Conservation (phyloP, 1,140 invertebrate genomes). For the Ericerus pela region DNA sequence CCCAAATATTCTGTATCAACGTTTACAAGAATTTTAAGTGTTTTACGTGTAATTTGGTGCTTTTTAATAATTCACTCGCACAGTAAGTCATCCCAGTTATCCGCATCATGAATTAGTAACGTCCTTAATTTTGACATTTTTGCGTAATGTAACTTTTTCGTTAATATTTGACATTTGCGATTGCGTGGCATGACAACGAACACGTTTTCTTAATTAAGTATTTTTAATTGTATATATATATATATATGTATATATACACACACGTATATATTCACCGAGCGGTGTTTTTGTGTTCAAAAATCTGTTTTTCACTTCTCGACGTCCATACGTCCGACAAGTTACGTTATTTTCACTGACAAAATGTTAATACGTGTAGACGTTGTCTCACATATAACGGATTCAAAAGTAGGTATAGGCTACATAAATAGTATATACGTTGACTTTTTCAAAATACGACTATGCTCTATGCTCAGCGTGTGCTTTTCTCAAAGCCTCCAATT, state of each 20-base stretch:
- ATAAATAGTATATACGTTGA: no score
- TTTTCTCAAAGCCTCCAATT: no score
- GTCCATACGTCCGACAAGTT: neutral
- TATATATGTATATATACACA: no score
- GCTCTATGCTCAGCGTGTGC: no score
- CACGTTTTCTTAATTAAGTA: constrained; percentile 10
- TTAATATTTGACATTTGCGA: constrained; percentile 10
- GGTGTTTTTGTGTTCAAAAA: neutral
- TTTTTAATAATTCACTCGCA: neutral
- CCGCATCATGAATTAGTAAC: constrained; percentile 2
- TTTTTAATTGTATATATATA: no score
- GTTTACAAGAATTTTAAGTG: no score
- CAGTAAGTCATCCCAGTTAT: neutral
- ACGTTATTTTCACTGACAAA: neutral
- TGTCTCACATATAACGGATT: no score
- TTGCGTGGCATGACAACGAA: neutral
- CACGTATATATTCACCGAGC: neutral
- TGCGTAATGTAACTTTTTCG: neutral
- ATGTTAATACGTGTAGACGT: neutral
- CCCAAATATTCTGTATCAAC: no score
- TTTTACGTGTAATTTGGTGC: neutral
- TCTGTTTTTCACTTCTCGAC: neutral
- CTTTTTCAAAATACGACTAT: no score
- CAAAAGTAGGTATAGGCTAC: no score
- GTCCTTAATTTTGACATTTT: constrained; percentile 1